phyloP scores from a whole-genome alignment of 1,140 invertebrate genomes.

The Sesamia nonagrioides region DNA sequence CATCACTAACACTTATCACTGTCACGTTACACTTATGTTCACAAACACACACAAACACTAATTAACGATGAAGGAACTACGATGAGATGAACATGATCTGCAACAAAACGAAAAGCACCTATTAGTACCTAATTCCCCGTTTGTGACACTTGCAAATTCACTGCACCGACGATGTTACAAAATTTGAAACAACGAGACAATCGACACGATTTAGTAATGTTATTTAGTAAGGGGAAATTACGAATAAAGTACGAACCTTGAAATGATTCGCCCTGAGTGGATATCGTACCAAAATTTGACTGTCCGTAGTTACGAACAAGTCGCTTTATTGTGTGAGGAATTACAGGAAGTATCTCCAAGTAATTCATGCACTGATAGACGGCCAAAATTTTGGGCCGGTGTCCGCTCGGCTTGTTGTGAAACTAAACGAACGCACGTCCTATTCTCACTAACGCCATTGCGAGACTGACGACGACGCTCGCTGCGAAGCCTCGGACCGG shows the following conservation, averaged over 20 bases:
- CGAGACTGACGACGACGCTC: conserved; percentile 82
- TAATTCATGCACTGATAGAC: conserved; percentile 85
- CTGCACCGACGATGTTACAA: conserved; percentile 73
- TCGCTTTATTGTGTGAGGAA: conserved; percentile 73
- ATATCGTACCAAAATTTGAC: conserved; percentile 88
- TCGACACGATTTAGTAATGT: conserved; percentile 80
- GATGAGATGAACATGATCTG: conserved; percentile 87
- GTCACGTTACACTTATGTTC: conserved; percentile 81
- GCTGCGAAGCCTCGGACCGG: conserved; percentile 79
- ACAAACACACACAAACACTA: conserved; percentile 83
- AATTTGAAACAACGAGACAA: conserved; percentile 80
- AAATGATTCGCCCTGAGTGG: conserved; percentile 86
- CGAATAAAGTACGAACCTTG: conserved; percentile 87
- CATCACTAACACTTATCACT: conserved; percentile 84
- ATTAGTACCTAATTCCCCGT: conserved; percentile 67
- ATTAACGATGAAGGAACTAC: conserved; percentile 83
- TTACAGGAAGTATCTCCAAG: conserved; percentile 82
- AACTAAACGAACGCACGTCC: conserved; percentile 85
- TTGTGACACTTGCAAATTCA: conserved; percentile 65
- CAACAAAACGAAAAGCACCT: conserved; percentile 72
- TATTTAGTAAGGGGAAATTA: conserved; percentile 85
- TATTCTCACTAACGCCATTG: conserved; percentile 85
- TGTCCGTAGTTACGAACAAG: conserved; percentile 79
- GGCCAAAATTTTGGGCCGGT: conserved; percentile 88
- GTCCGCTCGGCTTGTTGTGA: conserved; percentile 86